Percentiles rank a stretch among this genome's conserved stretches.
Conservation (phyloP, 2,113 vertebrate species). For the Arizona elegans region DNA sequence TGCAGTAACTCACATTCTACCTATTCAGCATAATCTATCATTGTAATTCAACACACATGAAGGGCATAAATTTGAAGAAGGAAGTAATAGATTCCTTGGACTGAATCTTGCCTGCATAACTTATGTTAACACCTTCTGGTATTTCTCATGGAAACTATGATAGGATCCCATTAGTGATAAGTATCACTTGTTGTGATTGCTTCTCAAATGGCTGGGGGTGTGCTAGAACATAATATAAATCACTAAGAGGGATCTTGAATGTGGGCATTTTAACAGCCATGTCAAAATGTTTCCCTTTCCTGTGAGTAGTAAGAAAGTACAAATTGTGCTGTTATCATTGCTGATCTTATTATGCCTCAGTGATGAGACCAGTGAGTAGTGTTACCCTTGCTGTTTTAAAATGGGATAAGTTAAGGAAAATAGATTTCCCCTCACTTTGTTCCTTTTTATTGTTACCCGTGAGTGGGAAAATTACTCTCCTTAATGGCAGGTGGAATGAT, state of each 20-base stretch:
- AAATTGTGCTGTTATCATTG: not conserved
- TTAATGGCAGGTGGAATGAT: not conserved
- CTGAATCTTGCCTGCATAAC: not conserved
- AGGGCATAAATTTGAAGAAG: not conserved
- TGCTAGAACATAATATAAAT: not conserved
- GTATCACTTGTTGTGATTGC: not conserved
- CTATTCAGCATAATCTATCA: not conserved
- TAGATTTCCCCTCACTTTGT: not conserved
- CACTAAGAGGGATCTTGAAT: not conserved
- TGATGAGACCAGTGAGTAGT: not conserved
- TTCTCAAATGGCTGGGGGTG: not conserved
- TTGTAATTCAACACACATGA: not conserved
- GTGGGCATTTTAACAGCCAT: not conserved
- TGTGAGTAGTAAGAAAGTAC: not conserved
- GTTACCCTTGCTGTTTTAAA: not conserved
- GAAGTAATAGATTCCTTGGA: not conserved
- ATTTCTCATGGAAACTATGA: not conserved
- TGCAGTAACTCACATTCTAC: not conserved
- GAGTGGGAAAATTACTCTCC: not conserved
- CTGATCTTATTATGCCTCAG: not conserved
- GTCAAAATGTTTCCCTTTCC: not conserved
- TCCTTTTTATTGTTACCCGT: not conserved
- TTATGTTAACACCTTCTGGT: not conserved
- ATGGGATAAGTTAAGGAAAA: not conserved
- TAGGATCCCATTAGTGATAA: not conserved